A percentile compares a stretch with the other conserved stretches of the same genome.
phyloP scores from a whole-genome alignment of 2,113 vertebrate genomes.

The Callorhinus ursinus region DNA sequence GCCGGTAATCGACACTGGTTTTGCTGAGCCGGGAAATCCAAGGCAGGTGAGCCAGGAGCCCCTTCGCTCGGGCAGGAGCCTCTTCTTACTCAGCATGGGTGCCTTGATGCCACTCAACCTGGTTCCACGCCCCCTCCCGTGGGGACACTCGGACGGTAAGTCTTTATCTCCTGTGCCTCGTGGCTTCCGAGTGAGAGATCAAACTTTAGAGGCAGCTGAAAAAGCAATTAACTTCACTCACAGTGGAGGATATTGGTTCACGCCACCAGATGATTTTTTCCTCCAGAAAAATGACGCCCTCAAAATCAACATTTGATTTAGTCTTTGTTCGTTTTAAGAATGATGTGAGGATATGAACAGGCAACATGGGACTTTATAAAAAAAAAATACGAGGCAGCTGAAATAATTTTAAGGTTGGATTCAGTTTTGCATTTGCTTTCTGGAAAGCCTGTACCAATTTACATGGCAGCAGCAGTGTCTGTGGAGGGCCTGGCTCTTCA shows the following conservation, averaged over 20 bases:
- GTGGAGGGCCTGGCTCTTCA: background rate
- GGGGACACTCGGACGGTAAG: background rate
- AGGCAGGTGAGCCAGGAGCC: background rate
- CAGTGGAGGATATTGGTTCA: conserved; percentile 78
- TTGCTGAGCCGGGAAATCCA: background rate
- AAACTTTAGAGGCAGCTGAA: conserved; percentile 66
- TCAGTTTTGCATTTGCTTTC: conserved; percentile 63
- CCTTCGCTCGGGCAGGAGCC: background rate
- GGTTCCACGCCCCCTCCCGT: background rate
- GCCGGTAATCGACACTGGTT: rapidly evolving
- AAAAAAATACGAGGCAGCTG: conserved; percentile 62
- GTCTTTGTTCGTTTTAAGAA: conserved; percentile 78
- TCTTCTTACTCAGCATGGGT: no score
- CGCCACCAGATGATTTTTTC: conserved; percentile 58
- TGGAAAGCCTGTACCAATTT: conserved; percentile 62
- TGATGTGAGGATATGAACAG: conserved; percentile 67
- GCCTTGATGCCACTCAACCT: background rate
- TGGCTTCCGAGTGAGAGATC: conserved; percentile 74
- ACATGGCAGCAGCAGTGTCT: background rate
- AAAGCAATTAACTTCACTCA: conserved; percentile 82
- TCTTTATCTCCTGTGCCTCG: conserved; percentile 70
- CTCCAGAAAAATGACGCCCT: conserved; percentile 73
- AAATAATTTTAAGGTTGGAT: conserved; percentile 71
- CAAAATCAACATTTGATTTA: conserved; percentile 81
- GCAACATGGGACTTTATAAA: conserved; percentile 61